Base-by-base conservation (phyloP, 2,797 vertebrate genomes). In the Coendou prehensilis region DNA sequence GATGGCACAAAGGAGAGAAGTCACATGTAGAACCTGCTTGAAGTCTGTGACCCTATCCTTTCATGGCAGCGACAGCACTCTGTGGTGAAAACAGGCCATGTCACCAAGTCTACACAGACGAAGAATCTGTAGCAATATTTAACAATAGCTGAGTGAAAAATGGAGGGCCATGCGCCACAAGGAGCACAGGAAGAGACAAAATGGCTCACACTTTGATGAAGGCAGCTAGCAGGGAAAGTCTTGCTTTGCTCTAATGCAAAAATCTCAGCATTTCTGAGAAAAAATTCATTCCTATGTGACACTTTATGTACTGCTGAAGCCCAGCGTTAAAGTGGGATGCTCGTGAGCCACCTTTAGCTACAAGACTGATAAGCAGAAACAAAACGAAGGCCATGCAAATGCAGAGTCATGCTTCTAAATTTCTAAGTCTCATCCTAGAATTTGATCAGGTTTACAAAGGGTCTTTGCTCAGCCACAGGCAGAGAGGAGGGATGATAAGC, bases 101-200 rank as follows among this genome's bases (percentile, higher is more conserved):
- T 59, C 15, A 54, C 26, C 37, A 75, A 20, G 69, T 71, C 45
- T 20, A 11, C 28, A 33, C 3, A 59, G 41, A 88, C 54, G 85
- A 45, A 67, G 20, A 76, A 64, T 71, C 22, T 73, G 54, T 17
- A 76, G 17, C 45, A 57, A 7, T 28, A 64, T 50, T 28, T 71
- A 57, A 54, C 50, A 82, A 47, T 4, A 45, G 69, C 23, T 30
- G 11, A 17, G 33, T 52, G n/a, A 6, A 69, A 73, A 81, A 14
- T 4, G 18, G 81, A 89, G 76, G 61, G 28, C 30, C 13, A 37
- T 15, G 41, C 3, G 54, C 61, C 56, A 80, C 76, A 59, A 86
- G 76, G 45, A 92, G 79, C 85, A 83, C 8, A 67, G 61, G 20
- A 93, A 76, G 78, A 90, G 28, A 96, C 50, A 33, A 45, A 76